Conservation (phyloP, 2,113 vertebrate species). For the Rhegmatorhina hoffmannsi region DNA sequence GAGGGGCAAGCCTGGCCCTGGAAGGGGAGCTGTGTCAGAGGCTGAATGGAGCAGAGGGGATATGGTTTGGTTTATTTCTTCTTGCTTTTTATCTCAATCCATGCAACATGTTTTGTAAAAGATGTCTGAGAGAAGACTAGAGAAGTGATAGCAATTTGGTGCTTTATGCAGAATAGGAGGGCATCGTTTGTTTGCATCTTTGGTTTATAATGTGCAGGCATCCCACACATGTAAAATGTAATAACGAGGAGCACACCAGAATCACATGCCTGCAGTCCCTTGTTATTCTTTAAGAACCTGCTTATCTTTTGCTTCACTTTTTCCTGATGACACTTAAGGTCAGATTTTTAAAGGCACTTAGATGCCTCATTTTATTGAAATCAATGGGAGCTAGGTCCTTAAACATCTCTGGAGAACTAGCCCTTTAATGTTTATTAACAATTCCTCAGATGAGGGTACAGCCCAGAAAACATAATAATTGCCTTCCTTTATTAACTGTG, state of each 20-base stretch:
- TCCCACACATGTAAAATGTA: neutral
- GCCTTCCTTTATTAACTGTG: slow-evolving; percentile 56
- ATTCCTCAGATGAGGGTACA: slow-evolving; percentile 43
- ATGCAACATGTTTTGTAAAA: neutral
- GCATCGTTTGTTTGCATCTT: neutral
- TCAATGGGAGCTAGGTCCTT: slow-evolving; percentile 45
- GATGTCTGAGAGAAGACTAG: neutral
- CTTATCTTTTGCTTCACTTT: slow-evolving; percentile 40
- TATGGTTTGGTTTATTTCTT: neutral
- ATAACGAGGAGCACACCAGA: neutral
- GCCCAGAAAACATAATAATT: slow-evolving; percentile 65
- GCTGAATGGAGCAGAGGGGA: neutral
- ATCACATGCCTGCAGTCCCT: neutral
- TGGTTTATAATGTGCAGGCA: neutral
- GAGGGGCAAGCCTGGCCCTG: neutral
- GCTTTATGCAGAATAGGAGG: neutral
- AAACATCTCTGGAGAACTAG: slow-evolving; percentile 46
- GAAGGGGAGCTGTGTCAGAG: neutral
- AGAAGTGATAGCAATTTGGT: neutral
- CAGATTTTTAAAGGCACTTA: slow-evolving; percentile 57
- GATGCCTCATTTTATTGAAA: slow-evolving; percentile 45
- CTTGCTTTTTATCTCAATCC: neutral
- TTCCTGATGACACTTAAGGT: slow-evolving; percentile 38
- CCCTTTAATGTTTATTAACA: slow-evolving; percentile 61
- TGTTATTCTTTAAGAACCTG: slow-evolving; percentile 13